Evolutionary conservation across 2,888 invertebrate species (phyloP), one percentile per base, ranked within the genome.

Genomic region (Stramonita haemastoma): DNA sequence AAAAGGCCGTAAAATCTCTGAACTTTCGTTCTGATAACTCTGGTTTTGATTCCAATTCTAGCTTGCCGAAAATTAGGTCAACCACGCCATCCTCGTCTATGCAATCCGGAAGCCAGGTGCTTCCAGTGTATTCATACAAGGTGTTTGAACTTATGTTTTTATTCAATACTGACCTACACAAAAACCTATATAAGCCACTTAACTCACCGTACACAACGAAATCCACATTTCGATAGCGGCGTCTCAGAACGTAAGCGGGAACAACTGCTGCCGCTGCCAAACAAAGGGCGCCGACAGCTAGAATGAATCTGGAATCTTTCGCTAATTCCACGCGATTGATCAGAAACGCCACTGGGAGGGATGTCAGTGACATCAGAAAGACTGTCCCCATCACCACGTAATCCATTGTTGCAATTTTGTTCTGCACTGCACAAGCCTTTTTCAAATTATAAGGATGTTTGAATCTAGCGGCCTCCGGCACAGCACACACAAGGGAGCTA

Each of bases 201-300:
- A 73, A 90, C 91, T 87, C 90, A 93, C 93, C 93, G 81, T 90
- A 92, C 83, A 93, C 91, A 36, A 92, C 34, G 4, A 91, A 92
- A 81, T 92, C 92, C 29, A 91, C 90, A 83, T 91, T 91, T 13
- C 90, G 88, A 56, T 89, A 91, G 79, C 89, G 89, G 26, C 90
- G 87, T 56, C 91, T 66, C 56, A 92, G 87, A 57, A 91, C 87
- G 17, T 90, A 36, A 0, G 88, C 90, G 22, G 93, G 93, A 15
- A 91, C 77, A 0, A 91, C 83, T 29, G 91, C 90, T n/a, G 91
- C 90, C 0, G 92, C 56, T 1, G 86, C 46, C 36, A 93, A 85
- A 70, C 90, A 90, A 57, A 91, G 87, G 17, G 89, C 89, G 36
- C 92, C 93, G 22, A 91, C 90, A 22, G 87, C 81, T 56, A 93